These are phyloP conservation scores for Aculops lycopersici DNA, from an alignment of 1,140 invertebrate species.

Conservation along the genomic window DNA sequence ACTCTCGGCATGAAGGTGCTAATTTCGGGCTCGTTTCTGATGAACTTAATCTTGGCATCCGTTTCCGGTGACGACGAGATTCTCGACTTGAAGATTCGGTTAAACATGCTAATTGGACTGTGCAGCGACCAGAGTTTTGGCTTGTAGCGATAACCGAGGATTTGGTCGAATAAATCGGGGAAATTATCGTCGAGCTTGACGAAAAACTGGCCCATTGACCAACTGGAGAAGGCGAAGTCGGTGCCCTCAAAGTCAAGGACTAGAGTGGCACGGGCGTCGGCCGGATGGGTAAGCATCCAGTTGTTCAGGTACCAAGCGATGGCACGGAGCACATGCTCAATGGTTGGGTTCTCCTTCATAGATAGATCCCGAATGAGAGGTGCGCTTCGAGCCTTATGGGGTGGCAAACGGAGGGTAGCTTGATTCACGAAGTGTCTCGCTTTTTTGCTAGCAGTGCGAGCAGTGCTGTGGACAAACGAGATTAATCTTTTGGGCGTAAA, in stretches of 20 bases:
- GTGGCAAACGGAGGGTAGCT: too few relatives aligned
- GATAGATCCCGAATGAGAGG: not conserved
- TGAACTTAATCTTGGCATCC: too few relatives aligned
- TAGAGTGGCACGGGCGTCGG: not conserved
- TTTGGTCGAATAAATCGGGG: not conserved
- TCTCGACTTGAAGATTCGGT: too few relatives aligned
- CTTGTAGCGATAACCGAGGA: not conserved
- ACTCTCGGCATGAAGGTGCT: too few relatives aligned
- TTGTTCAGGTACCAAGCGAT: not conserved
- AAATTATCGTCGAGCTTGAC: not conserved
- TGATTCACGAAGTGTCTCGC: not conserved
- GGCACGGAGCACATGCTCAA: not conserved
- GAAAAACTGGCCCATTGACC: not conserved
- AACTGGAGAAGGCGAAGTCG: not conserved
- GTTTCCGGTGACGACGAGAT: too few relatives aligned
- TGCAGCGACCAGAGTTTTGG: too few relatives aligned
- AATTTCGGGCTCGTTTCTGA: too few relatives aligned
- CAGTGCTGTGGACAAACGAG: not conserved
- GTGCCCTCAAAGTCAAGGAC: not conserved
- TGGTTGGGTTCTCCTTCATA: not conserved
- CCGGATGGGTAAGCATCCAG: not conserved
- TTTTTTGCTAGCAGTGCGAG: not conserved
- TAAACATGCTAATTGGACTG: too few relatives aligned
- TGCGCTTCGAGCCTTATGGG: not conserved
- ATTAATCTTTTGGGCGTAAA: not conserved